Conservation (phyloP, 53 echinoderm and acorn worm species). For the Holothuria leucospilota region DNA sequence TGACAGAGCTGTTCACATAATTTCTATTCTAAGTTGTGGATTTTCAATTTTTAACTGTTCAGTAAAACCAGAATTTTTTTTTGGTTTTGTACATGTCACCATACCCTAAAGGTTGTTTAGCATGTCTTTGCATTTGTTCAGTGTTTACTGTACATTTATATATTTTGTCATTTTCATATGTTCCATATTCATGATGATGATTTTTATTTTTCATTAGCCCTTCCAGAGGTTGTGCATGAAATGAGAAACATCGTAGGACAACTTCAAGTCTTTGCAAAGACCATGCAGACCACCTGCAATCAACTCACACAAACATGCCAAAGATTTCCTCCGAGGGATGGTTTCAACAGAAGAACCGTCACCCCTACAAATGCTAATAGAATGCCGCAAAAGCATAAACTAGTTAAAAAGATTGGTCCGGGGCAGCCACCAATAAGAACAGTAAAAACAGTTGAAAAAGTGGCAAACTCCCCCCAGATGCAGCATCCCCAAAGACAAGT, state of each 20-base stretch:
- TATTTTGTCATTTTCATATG: no score
- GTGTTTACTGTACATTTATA: no score
- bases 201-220: constrained; percentile 1
- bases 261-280: constrained; percentile 32
- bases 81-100: no score
- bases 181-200: background rate
- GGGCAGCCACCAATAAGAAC: constrained; percentile 37
- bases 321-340: constrained; percentile 20
- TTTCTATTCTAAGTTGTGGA: no score
- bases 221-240: constrained; percentile 42
- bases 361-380: constrained; percentile 12
- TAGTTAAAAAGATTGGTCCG: constrained; percentile 28
- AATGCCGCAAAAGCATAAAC: constrained; percentile 25
- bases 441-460: constrained; percentile 37
- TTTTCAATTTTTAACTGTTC: no score
- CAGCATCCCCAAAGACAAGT: constrained; percentile 21
- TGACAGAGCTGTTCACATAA: no score
- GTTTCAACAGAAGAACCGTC: constrained; percentile 22
- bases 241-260: constrained; percentile 41
- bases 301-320: constrained; percentile 46
- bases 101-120: no score
- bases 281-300: constrained; percentile 22
- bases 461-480: constrained; percentile 16
- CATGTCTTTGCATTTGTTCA: no score
- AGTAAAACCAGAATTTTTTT: no score